phyloP scores from a whole-genome alignment of 2,888 invertebrate genomes.

The Zeuzera pyrina region DNA sequence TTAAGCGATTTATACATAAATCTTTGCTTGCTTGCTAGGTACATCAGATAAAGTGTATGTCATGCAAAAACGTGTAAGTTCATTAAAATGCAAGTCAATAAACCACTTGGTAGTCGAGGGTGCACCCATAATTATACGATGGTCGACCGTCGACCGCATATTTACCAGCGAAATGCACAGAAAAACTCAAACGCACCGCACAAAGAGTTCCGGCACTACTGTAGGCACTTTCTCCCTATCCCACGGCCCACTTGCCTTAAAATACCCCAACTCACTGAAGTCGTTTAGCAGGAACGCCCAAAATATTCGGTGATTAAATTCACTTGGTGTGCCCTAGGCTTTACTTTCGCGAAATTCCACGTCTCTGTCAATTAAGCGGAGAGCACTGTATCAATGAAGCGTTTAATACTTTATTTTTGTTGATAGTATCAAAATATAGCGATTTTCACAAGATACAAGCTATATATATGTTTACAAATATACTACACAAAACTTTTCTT shows the following conservation, averaged over 20 bases:
- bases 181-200: conserved; percentile 40
- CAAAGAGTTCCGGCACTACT: conserved; percentile 44
- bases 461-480: too few relatives aligned
- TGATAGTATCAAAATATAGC: too few relatives aligned
- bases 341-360: conserved; percentile 15
- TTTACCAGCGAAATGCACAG: conserved; percentile 35
- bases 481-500: too few relatives aligned
- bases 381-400: not conserved
- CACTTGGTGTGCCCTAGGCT: conserved; percentile 29
- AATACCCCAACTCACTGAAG: conserved; percentile 37
- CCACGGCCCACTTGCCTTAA: conserved; percentile 56
- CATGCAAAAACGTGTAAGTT: too few relatives aligned
- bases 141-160: conserved; percentile 33
- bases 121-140: conserved; percentile 47
- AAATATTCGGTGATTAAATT: conserved; percentile 58
- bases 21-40: too few relatives aligned
- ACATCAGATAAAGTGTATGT: too few relatives aligned
- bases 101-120: not conserved
- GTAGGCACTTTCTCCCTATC: conserved; percentile 57
- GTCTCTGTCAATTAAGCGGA: conserved; percentile 13
- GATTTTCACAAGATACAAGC: too few relatives aligned
- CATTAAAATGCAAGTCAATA: not conserved
- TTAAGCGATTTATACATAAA: too few relatives aligned
- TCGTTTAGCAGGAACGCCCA: conserved; percentile 63
- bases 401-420: not conserved